Base-by-base conservation (phyloP, 2,113 vertebrate genomes). In the Pseudorhombus dupliciocellatus region DNA sequence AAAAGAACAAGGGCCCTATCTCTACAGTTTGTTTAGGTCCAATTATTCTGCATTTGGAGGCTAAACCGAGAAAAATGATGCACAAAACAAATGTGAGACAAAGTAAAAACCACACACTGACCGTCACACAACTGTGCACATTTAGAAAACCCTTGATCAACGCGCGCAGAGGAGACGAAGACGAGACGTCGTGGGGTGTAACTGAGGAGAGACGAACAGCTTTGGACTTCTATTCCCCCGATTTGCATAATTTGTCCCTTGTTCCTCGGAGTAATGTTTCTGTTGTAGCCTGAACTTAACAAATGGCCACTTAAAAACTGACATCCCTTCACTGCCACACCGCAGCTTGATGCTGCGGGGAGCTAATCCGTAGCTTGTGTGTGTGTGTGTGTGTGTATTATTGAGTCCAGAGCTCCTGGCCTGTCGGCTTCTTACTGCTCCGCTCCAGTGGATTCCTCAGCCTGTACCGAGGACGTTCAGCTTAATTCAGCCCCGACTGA, bases 261-360 rank as follows among this genome's bases (percentile, higher is more conserved):
- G 76, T 87, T 87, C 58, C 74, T 84, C 61, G 75, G 79, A 85
- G 81, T 86, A 85, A 89, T 86, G 84, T 87, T 80, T 78, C 60
- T 84, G 70, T 80, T 83, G 87, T 89, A 84, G 84, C 77, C 65
- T 48, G 46, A 85, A 90, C 75, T 86, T 87, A 84, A 91, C 89
- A 91, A 92, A 91, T 89, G 86, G 69, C 84, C 89, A 91, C 88
- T 91, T 90, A 87, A 89, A 90, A 89, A 79, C 61, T 73, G 88
- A 90, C 88, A 81, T 86, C 79, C 83, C 79, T 44, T 87, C 84
- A 84, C 73, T 77, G 74, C 83, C 84, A 79, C 77, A 66, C 68
- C 25, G 25, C 74, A 66, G 71, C 72, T 75, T 34, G 74, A 69
- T 89, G 75, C 65, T 77, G 73, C 74, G 63, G 73, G 83, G 84